Evolutionary conservation across 2,113 vertebrate species (phyloP).

Genomic region (Stigmatopora nigra): DNA sequence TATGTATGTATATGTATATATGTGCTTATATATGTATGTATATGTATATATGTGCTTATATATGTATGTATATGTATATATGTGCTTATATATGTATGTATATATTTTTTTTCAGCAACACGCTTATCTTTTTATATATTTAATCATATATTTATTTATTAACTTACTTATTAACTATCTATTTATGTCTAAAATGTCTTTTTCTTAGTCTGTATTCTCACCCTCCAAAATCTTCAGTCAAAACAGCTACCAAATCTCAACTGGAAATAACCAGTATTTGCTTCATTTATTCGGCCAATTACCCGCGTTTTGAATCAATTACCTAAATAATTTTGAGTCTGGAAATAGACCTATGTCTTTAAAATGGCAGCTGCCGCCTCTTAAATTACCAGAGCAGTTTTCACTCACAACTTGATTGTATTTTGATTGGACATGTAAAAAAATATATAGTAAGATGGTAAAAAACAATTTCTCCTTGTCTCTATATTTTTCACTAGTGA

Average conservation of each 20-base stretch:
- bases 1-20: too few species aligned
- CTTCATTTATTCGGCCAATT: neutral
- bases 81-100: too few species aligned
- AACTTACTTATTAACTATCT: too few species aligned
- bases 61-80: too few species aligned
- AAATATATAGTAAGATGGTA: neutral
- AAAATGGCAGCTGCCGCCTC: neutral
- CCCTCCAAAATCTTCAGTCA: neutral
- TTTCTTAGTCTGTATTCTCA: too few species aligned
- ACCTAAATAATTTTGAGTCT: neutral
- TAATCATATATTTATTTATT: too few species aligned
- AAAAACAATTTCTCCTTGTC: neutral
- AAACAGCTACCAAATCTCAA: slow-evolving; percentile 1
- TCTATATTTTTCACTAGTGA: neutral
- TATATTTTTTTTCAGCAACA: too few species aligned
- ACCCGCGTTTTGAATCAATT: neutral
- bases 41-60: too few species aligned
- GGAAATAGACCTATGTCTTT: neutral
- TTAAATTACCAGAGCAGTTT: neutral
- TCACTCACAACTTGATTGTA: neutral
- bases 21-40: too few species aligned
- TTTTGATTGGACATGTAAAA: neutral
- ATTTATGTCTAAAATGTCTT: too few species aligned
- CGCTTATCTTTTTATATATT: too few species aligned
- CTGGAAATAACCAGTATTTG: neutral